These are phyloP conservation scores for Trachelus iudaicus DNA, from an alignment of 2,888 invertebrate genomes.

Conservation along the genomic window DNA sequence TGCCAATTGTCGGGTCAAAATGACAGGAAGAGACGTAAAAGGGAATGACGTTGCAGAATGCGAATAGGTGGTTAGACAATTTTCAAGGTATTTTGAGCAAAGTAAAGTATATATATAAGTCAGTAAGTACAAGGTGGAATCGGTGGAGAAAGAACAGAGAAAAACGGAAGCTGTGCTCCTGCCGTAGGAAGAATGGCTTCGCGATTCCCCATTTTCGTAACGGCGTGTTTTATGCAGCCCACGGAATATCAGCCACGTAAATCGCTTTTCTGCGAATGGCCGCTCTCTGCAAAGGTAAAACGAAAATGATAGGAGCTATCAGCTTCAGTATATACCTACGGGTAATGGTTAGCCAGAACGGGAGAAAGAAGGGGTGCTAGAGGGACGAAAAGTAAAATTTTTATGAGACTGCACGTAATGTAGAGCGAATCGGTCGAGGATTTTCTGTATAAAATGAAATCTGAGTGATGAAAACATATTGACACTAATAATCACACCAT, in stretches of 20 bases:
- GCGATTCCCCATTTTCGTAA: neutral
- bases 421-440: neutral
- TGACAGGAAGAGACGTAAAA: neutral
- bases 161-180: neutral
- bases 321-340: neutral
- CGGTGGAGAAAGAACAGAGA: neutral
- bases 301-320: neutral
- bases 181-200: neutral
- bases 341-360: neutral
- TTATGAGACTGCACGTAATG: neutral
- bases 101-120: neutral
- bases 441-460: neutral
- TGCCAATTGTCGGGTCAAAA: neutral
- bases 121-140: neutral
- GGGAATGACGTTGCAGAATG: neutral
- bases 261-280: neutral
- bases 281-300: neutral
- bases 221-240: neutral
- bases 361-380: neutral
- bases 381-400: neutral
- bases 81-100: neutral
- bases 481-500: neutral
- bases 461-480: neutral
- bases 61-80: neutral
- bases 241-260: neutral